Evolutionary conservation across 2,113 vertebrate genomes (phyloP), one percentile per base, ranked within the genome.

Genomic region (Macroglossus sobrinus): DNA sequence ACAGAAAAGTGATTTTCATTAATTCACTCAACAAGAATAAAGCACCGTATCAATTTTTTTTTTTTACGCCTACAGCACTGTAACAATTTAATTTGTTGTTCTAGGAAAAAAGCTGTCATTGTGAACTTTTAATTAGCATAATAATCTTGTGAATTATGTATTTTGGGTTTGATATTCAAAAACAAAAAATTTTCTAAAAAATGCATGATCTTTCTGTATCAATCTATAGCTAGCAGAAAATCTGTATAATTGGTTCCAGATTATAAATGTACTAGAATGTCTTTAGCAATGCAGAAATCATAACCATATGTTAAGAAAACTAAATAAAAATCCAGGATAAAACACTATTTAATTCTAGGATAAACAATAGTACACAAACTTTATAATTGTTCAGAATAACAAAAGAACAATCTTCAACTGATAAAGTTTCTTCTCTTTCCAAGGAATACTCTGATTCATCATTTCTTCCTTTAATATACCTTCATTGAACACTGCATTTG

Each of bases 351-450:
- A 3, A 79, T 76, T 97, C 80, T 57, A 88, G n/a, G 50, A 64
- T 91, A 68, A 94, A 94, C 75, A 87, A 59, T 5, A 71, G 38
- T n/a, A 87, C 35, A 79, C 5, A n/a, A 61, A 50, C 61, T 94
- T 90, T 84, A 79, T 64, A 81, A 92, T 81, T 85, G 82, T 33
- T 71, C 74, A 55, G 75, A 86, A 82, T n/a, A 97, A 61, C 71
- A 97, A 96, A 97, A 87, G 21, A 55, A 96, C 1, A 94, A 74
- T 2, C n/a, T 93, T 35, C 28, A 74, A 66, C 40, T 61, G 63
- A 91, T 50, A 64, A 94, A 86, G 68, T 61, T 88, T 89, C 78
- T 78, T 55, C 69, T 84, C 45, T 40, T 87, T 89, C 84, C 45
- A 61, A 85, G 10, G 12, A 38, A 79, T 59, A 55, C 21, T 89